Conservation (phyloP, 1,140 invertebrate species). For the Paramacrobiotus metropolitanus region DNA sequence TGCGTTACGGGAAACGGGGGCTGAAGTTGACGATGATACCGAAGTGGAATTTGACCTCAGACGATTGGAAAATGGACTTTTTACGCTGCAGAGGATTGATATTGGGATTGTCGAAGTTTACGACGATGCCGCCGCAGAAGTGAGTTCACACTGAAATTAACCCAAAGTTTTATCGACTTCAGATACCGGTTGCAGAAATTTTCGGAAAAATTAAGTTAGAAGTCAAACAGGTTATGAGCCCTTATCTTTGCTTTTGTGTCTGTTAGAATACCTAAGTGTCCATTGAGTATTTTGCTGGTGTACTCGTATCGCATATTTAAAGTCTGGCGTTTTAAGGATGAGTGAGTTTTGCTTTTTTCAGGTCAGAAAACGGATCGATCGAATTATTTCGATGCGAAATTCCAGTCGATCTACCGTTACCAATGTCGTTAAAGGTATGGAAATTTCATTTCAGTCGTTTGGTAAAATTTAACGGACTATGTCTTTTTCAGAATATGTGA, state of each 20-base stretch:
- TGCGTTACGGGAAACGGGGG: constrained; percentile 29
- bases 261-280: too few species aligned
- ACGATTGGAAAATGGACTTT: constrained; percentile 69
- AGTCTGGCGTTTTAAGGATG: too few species aligned
- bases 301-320: too few species aligned
- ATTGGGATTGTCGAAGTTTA: constrained; percentile 84
- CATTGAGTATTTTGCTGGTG: too few species aligned
- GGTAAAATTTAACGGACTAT: too few species aligned
- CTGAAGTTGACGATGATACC: constrained; percentile 27
- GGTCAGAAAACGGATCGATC: background rate
- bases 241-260: background rate
- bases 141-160: background rate
- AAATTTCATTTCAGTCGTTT: background rate
- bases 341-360: too few species aligned
- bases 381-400: too few species aligned
- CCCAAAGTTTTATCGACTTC: background rate
- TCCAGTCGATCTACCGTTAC: background rate
- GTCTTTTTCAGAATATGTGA: background rate
- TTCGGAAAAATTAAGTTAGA: background rate
- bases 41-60: constrained; percentile 67
- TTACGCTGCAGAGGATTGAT: constrained; percentile 81
- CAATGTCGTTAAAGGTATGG: background rate
- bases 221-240: background rate
- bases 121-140: constrained; percentile 27
- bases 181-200: too few species aligned